Conservation (phyloP, 2,797 vertebrate genomes). For the Bradypus variegatus region DNA sequence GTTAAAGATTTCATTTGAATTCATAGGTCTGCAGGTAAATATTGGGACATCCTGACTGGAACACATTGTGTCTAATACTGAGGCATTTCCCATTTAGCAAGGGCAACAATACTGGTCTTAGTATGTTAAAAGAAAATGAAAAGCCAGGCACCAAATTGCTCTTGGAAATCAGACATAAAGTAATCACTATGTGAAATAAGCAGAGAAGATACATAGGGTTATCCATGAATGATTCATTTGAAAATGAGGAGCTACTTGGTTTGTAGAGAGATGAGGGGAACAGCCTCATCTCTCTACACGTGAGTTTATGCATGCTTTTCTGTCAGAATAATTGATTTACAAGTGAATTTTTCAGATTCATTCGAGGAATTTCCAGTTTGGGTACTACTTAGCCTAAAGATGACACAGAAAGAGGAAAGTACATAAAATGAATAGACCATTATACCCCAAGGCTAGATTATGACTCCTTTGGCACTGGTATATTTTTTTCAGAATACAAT, state of each 20-base stretch:
- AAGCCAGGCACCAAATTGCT: neutral
- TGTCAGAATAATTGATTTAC: slow-evolving; percentile 16
- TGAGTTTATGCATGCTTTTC: neutral
- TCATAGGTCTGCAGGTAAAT: neutral
- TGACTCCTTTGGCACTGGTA: neutral
- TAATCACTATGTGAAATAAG: neutral
- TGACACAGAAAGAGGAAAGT: neutral
- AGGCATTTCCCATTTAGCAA: neutral
- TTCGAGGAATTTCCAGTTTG: neutral
- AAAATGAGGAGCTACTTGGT: neutral
- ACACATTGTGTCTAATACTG: neutral
- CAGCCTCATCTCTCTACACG: neutral
- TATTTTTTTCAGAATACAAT: slow-evolving; percentile 26
- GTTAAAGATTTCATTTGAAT: neutral
- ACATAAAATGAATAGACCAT: neutral
- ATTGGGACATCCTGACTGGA: neutral
- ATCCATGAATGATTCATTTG: neutral
- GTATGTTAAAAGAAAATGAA: neutral
- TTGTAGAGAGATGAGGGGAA: neutral
- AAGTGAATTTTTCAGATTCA: neutral
- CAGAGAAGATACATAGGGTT: neutral
- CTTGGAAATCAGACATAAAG: neutral
- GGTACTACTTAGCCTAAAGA: neutral
- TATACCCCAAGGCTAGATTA: neutral
- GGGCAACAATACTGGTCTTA: neutral